Evolutionary conservation across 2,888 invertebrate genomes (phyloP), one percentile per base, ranked within the genome.

Genomic region (Falcaria lacertinaria): DNA sequence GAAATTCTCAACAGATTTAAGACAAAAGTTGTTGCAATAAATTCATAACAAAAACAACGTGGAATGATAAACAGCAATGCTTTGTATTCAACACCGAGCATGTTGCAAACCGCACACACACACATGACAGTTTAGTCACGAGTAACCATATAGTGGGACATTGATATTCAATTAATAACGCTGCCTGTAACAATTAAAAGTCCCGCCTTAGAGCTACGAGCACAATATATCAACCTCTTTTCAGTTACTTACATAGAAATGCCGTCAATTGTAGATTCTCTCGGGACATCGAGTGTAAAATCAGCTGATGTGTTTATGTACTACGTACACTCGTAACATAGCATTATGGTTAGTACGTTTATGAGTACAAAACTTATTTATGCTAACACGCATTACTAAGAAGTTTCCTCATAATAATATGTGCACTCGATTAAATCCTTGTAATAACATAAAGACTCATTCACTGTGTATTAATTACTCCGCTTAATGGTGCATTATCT

Each of bases 121-220:
- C 8, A 11, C 7, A 35, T 17, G n/a, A 13, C 2, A 14, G 36
- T 36, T 37, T 22, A 37, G 22, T 37, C 37, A 36, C 14, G 13
- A 2, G 19, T 36, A 11, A 36, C 35, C 39, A 44, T 48, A 41
- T 46, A 42, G 41, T 43, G 11, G 32, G 36, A 40, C 35, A 52
- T 52, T 56, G 52, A 50, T 55, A 52, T 56, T 50, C 50, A 48
- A 48, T 45, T 44, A 52, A 33, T 39, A 41, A 47, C 39, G 36
- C 47, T 43, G 14, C 22, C 37, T 37, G 15, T 48, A 43, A 43
- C 44, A 44, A 40, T 36, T 44, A 39, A 38, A 7, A 11, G 28
- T 3, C 28, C 7, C 7, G 7, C 6, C 7, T 11, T 28, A 11
- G 25, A 8, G 3, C 1, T 28, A 2, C 28, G 28, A 5, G 11